Percentiles rank a stretch among this genome's conserved stretches.
phyloP scores from a whole-genome alignment of 2,113 vertebrate species.

The Agapornis roseicollis region DNA sequence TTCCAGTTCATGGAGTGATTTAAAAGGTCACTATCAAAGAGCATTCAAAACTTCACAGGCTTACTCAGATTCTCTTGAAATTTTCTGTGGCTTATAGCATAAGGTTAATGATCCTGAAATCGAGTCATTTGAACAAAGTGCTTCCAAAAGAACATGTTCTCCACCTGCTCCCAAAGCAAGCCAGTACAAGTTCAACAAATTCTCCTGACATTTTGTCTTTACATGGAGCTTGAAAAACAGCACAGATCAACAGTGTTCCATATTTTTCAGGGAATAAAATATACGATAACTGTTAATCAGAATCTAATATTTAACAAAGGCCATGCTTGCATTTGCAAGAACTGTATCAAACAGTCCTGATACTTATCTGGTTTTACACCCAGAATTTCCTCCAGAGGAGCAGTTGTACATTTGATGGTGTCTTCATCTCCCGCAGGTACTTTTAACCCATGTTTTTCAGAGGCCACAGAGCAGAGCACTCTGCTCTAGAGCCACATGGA shows the following conservation, averaged over 20 bases:
- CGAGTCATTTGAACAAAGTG: not conserved
- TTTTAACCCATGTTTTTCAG: not conserved
- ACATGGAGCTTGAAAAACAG: not conserved
- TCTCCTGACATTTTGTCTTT: not conserved
- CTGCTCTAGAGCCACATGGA: not conserved
- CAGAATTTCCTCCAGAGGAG: not conserved
- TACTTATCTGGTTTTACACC: not conserved
- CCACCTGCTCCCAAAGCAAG: not conserved
- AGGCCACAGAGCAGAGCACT: not conserved
- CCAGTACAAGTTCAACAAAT: not conserved
- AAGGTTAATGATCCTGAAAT: not conserved
- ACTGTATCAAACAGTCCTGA: not conserved
- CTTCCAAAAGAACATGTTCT: not conserved
- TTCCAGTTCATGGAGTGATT: conserved; percentile 19
- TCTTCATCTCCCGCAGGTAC: not conserved
- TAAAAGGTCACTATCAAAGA: not conserved
- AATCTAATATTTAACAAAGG: not conserved
- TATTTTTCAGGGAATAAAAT: not conserved
- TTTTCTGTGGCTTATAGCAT: not conserved
- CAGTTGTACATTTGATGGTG: not conserved
- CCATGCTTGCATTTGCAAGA: not conserved
- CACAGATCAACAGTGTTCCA: not conserved
- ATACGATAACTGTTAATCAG: not conserved
- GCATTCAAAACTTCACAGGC: not conserved
- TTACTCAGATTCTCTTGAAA: not conserved